These are phyloP conservation scores for Coenonympha glycerion DNA, from an alignment of 2,888 invertebrate genomes.

Conservation along the genomic window DNA sequence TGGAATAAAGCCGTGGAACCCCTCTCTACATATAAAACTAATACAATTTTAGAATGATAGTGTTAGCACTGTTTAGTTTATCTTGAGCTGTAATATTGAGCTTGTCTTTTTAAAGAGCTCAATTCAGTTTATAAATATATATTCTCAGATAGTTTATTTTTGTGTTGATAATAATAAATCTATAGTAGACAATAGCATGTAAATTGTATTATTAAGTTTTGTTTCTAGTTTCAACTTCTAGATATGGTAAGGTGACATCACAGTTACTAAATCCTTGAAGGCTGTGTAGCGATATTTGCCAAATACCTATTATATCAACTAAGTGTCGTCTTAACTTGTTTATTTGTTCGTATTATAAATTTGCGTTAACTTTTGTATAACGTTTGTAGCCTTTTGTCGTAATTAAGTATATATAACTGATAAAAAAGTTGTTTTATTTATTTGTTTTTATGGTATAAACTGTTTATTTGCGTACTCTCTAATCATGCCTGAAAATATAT, in stretches of 20 bases:
- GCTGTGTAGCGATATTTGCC: slow-evolving; percentile 12
- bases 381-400: neutral
- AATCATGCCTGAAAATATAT: neutral
- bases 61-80: no score
- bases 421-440: neutral
- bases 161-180: no score
- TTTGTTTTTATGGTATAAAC: neutral
- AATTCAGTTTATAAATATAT: no score
- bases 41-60: no score
- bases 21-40: no score
- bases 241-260: slow-evolving; percentile 24
- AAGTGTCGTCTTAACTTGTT: slow-evolving; percentile 3
- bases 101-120: no score
- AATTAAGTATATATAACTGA: neutral
- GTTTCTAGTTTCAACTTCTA: slow-evolving; percentile 8
- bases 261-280: slow-evolving; percentile 18
- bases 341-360: neutral
- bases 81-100: no score
- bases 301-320: slow-evolving; percentile 5
- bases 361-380: neutral
- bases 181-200: no score
- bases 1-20: no score
- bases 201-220: slow-evolving; percentile 1
- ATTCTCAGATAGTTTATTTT: no score
- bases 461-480: neutral